Conservation (phyloP, 2,113 vertebrate species). For the Scatophagus argus region DNA sequence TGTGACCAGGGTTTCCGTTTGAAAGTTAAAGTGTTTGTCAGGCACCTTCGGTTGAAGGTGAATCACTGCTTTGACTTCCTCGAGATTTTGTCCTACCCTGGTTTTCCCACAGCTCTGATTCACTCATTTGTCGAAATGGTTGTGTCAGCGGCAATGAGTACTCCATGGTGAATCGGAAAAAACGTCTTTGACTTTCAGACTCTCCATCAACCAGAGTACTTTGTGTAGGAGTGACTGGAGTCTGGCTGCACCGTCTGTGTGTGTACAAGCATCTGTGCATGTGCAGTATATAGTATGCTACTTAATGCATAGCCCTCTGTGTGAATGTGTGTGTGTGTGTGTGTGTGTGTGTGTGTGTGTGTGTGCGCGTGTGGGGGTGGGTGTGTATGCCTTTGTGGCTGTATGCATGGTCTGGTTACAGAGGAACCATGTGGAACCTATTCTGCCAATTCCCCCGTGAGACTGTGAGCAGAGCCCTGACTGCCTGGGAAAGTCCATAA, state of each 20-base stretch:
- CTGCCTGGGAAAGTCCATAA: conserved; percentile 89
- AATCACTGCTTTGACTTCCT: not conserved
- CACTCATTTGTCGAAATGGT: conserved; percentile 39
- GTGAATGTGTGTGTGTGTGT: conserved; percentile 45
- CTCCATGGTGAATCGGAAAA: conserved; percentile 41
- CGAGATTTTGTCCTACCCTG: not conserved
- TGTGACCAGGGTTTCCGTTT: not conserved
- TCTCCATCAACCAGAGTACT: conserved; percentile 60
- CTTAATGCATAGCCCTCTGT: conserved; percentile 40
- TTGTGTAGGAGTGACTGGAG: conserved; percentile 61
- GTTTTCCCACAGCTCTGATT: conserved; percentile 51
- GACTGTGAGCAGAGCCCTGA: conserved; percentile 77
- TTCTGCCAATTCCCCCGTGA: conserved; percentile 87
- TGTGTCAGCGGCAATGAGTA: conserved; percentile 16
- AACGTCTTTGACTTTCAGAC: conserved; percentile 50
- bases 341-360: conserved; percentile 45
- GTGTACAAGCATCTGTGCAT: conserved; percentile 27
- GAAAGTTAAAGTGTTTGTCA: conserved; percentile 9
- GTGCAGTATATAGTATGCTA: conserved; percentile 40
- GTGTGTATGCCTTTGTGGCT: conserved; percentile 47
- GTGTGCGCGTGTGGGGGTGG: conserved; percentile 34
- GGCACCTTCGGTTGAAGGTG: not conserved
- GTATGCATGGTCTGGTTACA: conserved; percentile 68
- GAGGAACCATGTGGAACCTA: conserved; percentile 87
- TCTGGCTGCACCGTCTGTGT: conserved; percentile 53